phyloP scores from a whole-genome alignment of 1,140 invertebrate genomes.

The Xylocopa sonorina region DNA sequence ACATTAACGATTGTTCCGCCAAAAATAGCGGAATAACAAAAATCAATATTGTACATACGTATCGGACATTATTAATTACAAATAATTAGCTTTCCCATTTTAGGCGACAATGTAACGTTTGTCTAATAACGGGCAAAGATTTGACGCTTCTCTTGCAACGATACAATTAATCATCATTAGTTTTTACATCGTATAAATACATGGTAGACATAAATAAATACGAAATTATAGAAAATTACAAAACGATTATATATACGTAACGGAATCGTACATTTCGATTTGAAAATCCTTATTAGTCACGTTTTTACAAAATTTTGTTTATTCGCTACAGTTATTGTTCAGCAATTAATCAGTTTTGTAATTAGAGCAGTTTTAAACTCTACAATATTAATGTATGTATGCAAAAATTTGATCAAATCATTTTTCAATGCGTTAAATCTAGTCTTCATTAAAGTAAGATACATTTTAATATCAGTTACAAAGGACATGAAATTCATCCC shows the following conservation, averaged over 20 bases:
- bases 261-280: background rate
- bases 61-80: conserved; percentile 11
- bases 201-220: background rate
- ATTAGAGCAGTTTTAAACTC: no score
- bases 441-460: no score
- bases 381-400: no score
- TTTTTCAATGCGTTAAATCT: no score
- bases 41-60: conserved; percentile 14
- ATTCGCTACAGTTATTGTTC: background rate
- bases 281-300: conserved; percentile 14
- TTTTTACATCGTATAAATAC: background rate
- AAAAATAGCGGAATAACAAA: conserved; percentile 30
- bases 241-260: no score
- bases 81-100: conserved; percentile 25
- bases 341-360: no score
- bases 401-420: no score
- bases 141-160: background rate
- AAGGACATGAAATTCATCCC: no score
- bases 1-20: conserved; percentile 26
- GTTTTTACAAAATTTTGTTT: background rate
- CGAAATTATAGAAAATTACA: background rate
- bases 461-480: no score
- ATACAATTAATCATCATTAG: background rate
- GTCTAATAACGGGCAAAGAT: background rate
- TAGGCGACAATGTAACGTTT: background rate